phyloP scores from a whole-genome alignment of 2,113 vertebrate genomes.

The Bos taurus region ARS-UCD2.0 NC_037337.1:60634501-60635000 shows the following conservation, averaged over 20 bases:
- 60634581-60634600: background rate
- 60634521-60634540: background rate
- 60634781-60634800: background rate
- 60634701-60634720: background rate
- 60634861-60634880: background rate
- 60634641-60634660: background rate
- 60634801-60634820: background rate
- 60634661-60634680: background rate
- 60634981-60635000: background rate
- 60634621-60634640: background rate
- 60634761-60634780: background rate
- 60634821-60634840: background rate
- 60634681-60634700: background rate
- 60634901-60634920: background rate
- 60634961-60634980: background rate
- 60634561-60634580: background rate
- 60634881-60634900: background rate
- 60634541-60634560: background rate
- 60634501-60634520: background rate
- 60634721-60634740: background rate
- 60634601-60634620: background rate
- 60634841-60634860: background rate
- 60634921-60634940: background rate
- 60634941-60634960: background rate
- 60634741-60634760: background rate